Conservation (phyloP, 1,140 invertebrate genomes). For the Zaprionus lachaisei region DNA sequence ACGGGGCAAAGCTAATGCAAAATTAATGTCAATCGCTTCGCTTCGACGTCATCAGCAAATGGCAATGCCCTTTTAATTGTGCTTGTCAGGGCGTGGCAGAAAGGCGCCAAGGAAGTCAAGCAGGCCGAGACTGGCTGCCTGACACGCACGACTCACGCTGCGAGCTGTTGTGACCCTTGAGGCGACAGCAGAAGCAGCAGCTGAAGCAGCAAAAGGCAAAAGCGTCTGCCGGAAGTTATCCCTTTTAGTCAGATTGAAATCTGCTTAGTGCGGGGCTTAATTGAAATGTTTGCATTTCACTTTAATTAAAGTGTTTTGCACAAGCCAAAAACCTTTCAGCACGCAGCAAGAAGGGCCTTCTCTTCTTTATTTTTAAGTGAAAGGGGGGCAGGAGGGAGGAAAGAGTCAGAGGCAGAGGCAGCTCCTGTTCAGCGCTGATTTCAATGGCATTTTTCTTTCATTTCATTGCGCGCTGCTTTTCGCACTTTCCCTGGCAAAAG, state of each 20-base stretch:
- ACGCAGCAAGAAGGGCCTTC: conserved; percentile 24
- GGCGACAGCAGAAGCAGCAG: not conserved
- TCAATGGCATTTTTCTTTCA: conserved; percentile 56
- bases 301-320: conserved; percentile 76
- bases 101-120: not conserved
- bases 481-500: conserved; percentile 63
- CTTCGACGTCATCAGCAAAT: conserved; percentile 39
- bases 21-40: conserved; percentile 76
- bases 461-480: conserved; percentile 58
- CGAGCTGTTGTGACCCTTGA: conserved; percentile 27
- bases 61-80: conserved; percentile 76
- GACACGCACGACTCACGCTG: conserved; percentile 12
- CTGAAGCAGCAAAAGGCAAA: conserved; percentile 38
- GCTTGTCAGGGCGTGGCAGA: conserved; percentile 19
- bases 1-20: conserved; percentile 60
- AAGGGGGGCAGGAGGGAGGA: not conserved
- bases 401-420: not conserved
- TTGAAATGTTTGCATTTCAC: conserved; percentile 80
- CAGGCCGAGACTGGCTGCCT: not conserved
- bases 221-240: conserved; percentile 73
- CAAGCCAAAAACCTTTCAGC: conserved; percentile 58
- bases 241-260: conserved; percentile 82
- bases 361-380: not conserved
- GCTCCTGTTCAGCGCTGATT: conserved; percentile 22
- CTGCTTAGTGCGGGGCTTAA: conserved; percentile 71